A percentile compares a stretch with the other conserved stretches of the same genome.
Evolutionary conservation across 2,888 invertebrate species (phyloP).

Genomic region (Drosophila maculinotata): DNA sequence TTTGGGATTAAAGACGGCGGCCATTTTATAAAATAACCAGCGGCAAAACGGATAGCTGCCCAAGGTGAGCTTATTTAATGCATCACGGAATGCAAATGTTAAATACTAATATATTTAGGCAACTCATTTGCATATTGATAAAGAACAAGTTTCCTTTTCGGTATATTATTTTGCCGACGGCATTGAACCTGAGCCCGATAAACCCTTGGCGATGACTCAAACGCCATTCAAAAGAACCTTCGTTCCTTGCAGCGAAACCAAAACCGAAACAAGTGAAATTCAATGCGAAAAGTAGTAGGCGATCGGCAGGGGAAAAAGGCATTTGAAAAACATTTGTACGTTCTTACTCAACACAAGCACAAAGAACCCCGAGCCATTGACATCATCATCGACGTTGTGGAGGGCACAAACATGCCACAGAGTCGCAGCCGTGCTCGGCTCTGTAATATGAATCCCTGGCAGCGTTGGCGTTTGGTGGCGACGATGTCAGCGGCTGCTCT

Average conservation of each 20-base stretch:
- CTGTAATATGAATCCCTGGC: conserved; percentile 63
- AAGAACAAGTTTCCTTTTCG: conserved; percentile 1
- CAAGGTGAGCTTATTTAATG: conserved; percentile 58
- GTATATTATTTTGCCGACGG: conserved; percentile 51
- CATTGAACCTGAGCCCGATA: conserved; percentile 39
- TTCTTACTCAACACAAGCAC: conserved; percentile 24
- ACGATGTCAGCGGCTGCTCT: no score
- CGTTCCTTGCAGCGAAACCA: no score
- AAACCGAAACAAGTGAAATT: conserved; percentile 64
- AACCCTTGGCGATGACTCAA: conserved; percentile 25
- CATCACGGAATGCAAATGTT: background rate
- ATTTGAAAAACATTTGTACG: conserved; percentile 72
- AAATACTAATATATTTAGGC: background rate
- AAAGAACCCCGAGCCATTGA: conserved; percentile 51
- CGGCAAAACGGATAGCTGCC: conserved; percentile 83
- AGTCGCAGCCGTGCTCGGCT: conserved; percentile 17
- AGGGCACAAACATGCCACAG: conserved; percentile 40
- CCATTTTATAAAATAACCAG: conserved; percentile 68
- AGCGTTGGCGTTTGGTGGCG: conserved; percentile 62
- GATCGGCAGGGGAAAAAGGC: conserved; percentile 31
- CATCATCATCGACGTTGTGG: conserved; percentile 55
- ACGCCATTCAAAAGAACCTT: conserved; percentile 41
- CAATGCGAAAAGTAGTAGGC: conserved; percentile 66
- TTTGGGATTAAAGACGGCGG: conserved; percentile 65
- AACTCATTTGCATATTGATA: conserved; percentile 35